Evolutionary conservation across 2,797 vertebrate species (phyloP), one percentile per base, ranked within the genome.

Genomic region (Syndactyla subalaris): DNA sequence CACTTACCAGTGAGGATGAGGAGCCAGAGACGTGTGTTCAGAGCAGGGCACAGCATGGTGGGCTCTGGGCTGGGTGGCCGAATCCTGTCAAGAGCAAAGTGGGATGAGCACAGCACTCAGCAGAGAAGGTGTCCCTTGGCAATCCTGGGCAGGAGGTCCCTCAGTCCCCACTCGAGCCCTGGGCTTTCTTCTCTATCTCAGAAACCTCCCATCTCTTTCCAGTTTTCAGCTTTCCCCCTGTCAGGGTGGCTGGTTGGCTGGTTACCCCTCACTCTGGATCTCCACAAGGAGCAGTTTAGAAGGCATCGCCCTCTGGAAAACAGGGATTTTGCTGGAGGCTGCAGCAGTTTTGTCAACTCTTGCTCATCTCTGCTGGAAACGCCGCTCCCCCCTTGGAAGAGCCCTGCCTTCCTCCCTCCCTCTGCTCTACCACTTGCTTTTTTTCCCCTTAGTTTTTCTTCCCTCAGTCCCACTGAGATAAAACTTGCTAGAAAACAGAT

Each of bases 1-100:
- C 87, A 95, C 98, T 96, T 96, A 98, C 98, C 95, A 2, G 79
- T 39, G 61, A 97, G 85, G 77, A 97, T 27, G 27, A 96, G 62
- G 79, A 94, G 65, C 52, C 93, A 30, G 29, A 91, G 43, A n/a
- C 30, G n/a, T 26, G 19, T 49, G 89, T 38, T 93, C 74, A n/a
- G 58, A 52, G 67, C 18, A 15, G 22, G 75, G 67, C 16, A 22
- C 83, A 10, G 29, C 97, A 95, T 97, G 86, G 45, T 36, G 51
- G 92, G 93, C 76, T 95, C 46, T 2, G 11, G 49, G 51, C 65
- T 83, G 3, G 13, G 59, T 4, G 58, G 30, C 71, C 5, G 0
- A 68, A 43, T 70, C 94, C 96, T 97, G 95, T 20, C 66, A 84
- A 80, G 85, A 86, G 34, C 43, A 95, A 92, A 81, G 55, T 1